Base-by-base conservation (phyloP, 1,140 invertebrate species). In the Steinernema khuongi region DNA sequence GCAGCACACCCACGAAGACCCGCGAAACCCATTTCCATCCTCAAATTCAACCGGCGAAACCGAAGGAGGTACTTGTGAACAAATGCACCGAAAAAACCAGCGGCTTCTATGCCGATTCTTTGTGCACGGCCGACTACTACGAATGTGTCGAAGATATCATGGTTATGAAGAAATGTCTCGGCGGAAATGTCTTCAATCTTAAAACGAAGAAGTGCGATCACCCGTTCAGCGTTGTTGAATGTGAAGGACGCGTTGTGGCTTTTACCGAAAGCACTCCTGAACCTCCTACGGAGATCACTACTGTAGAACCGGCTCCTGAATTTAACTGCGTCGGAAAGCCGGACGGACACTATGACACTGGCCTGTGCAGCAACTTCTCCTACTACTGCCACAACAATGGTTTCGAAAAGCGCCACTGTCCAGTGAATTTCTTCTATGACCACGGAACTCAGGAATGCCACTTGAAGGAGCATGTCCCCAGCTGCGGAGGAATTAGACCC, bases 221-320 rank as follows among this genome's bases (percentile, higher is more conserved):
- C 60, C 71, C 77, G 22, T 19, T 28, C 26, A 60, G 17, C 44
- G 67, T 70, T 73, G 77, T 36, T 30, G 67, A 19, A 31, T 73
- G 77, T 77, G 33, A 74, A n/a, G n/a, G n/a, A n/a, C n/a, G n/a
- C n/a, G n/a, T n/a, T n/a, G n/a, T n/a, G n/a, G 77, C 67, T 11
- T 43, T 41, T 69, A 18, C 41, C 18, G n/a, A 36, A 44, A 19
- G 19, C 7, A 14, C 60, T 67, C 60, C 67, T 18, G 28, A 67
- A 67, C 4, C 60, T 67, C 60, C 67, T 18, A 31, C 7, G 28
- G 31, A 68, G 29, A 4, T 2, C 29, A n/a, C 32, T 30, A 18
- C 67, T 31, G 4, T 18, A 7, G 17, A 7, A 4, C 2, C 29
- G 32, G 14, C 18, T 18, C 11, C 29, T 31, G n/a, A n/a, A n/a